A percentile compares a stretch with the other conserved stretches of the same genome.
phyloP scores from a whole-genome alignment of 2,113 vertebrate species.

The Procavia capensis region DNA sequence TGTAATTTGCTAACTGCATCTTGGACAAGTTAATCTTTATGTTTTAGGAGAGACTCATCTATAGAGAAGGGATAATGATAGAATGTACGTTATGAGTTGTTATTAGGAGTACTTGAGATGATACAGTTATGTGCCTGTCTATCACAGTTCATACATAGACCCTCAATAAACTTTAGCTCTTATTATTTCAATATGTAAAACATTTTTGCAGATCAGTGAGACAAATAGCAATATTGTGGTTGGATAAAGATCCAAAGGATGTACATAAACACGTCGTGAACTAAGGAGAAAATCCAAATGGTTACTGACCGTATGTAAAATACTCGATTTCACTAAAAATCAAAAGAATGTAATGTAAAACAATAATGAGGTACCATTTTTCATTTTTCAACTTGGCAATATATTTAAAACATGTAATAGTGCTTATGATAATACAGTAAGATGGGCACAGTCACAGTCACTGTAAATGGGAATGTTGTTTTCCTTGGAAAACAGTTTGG shows the following conservation, averaged over 20 bases:
- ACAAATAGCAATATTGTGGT: background rate
- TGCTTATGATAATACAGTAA: background rate
- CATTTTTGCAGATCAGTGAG: background rate
- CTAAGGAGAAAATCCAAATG: background rate
- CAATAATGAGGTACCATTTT: background rate
- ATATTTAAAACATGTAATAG: slow-evolving; percentile 25
- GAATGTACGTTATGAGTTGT: background rate
- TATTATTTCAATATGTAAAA: background rate
- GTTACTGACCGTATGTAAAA: background rate
- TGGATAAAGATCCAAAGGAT: background rate
- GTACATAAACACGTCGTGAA: slow-evolving; percentile 24
- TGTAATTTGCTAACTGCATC: background rate
- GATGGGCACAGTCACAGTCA: background rate
- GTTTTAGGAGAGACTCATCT: background rate
- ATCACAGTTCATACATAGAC: background rate
- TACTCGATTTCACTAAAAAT: slow-evolving; percentile 47
- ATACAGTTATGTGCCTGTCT: slow-evolving; percentile 8
- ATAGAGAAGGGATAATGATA: background rate
- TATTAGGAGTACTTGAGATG: slow-evolving; percentile 7
- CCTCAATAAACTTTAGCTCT: background rate
- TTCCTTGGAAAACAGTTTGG: slow-evolving; percentile 41
- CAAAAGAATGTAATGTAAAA: background rate
- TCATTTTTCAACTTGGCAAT: slow-evolving; percentile 33
- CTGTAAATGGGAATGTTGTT: background rate
- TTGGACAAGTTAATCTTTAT: background rate